These are phyloP conservation scores for Macrobrachium nipponense DNA, from an alignment of 1,140 invertebrate genomes.

Conservation along the genomic window DNA sequence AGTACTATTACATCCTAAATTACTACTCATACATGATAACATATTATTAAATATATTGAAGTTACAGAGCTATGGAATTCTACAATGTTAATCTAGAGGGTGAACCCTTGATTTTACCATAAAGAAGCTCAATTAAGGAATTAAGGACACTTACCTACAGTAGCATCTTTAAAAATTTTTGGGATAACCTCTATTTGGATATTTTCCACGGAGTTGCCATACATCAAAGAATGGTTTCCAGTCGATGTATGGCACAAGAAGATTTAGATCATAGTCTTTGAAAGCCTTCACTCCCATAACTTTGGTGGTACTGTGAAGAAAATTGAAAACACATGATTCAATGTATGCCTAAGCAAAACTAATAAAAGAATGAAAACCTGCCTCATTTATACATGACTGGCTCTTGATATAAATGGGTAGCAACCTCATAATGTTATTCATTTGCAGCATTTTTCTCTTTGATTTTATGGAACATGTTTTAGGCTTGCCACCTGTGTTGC, in stretches of 20 bases:
- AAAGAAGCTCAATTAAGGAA: slow-evolving; percentile 37
- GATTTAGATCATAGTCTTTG: slow-evolving; percentile 71
- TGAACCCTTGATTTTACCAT: background rate
- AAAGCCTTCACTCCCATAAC: slow-evolving; percentile 72
- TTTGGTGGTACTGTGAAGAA: slow-evolving; percentile 68
- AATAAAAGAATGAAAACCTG: too few species aligned
- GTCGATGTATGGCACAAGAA: slow-evolving; percentile 73
- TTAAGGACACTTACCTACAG: slow-evolving; percentile 73
- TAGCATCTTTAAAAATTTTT: slow-evolving; percentile 75
- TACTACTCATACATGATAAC: too few species aligned
- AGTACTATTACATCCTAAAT: background rate
- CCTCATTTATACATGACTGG: too few species aligned
- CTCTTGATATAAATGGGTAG: too few species aligned
- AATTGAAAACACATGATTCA: background rate
- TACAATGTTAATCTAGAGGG: too few species aligned
- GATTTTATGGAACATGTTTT: too few species aligned
- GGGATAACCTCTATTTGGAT: slow-evolving; percentile 76
- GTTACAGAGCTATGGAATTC: too few species aligned
- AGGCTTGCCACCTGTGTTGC: too few species aligned
- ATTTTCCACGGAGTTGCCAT: slow-evolving; percentile 76
- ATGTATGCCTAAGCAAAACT: too few species aligned
- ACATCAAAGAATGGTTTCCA: slow-evolving; percentile 79
- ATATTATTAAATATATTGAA: too few species aligned
- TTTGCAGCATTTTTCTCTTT: too few species aligned
- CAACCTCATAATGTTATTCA: too few species aligned